Base-by-base conservation (phyloP, 2,113 vertebrate species). In the Vulpes vulpes region DNA sequence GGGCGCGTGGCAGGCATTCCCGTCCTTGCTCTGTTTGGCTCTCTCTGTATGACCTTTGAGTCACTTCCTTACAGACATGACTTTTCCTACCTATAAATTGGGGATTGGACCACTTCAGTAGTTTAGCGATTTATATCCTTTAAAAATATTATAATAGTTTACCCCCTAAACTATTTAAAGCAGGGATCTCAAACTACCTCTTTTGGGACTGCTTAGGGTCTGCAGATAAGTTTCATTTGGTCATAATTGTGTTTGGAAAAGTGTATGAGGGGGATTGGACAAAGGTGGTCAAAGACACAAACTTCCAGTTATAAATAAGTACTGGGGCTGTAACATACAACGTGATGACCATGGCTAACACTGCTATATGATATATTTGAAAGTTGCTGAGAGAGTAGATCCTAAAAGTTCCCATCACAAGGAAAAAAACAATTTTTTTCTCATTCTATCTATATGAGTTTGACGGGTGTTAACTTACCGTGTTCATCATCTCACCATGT, bases 31-130 rank as follows among this genome's bases (percentile, higher is more conserved):
- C 64, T 10, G 4, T 84, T 60, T 78, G 71, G 80, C 35, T 82
- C 25, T 51, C 32, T 88, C 19, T 76, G 0, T 71, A 53, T 98
- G 86, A 85, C 30, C 51, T 96, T 80, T 95, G 95, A 89, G 69
- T 94, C 87, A 94, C 49, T 92, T 95, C 86, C 79, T 79, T n/a
- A 55, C 10, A 78, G 78, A 23, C 19, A 27, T 80, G 25, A 71
- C 69, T 94, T 97, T 88, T 88, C 79, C 71, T 82, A 73, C 60
- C 74, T 92, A 2, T 88, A 86, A 95, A 83, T 30, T 53, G 60
- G 43, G 30, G 43, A n/a, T 62, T 32, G 8, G 27, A 74, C 23
- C 69, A 3, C 27, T 35, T 95, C 49, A 60, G 11, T 20, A 23
- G 1, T 74, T 76, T 88, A 23, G 43, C 35, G 32, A 27, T 85